Evolutionary conservation across 1,140 invertebrate genomes (phyloP).

Genomic region (Heterodera carotae): DNA sequence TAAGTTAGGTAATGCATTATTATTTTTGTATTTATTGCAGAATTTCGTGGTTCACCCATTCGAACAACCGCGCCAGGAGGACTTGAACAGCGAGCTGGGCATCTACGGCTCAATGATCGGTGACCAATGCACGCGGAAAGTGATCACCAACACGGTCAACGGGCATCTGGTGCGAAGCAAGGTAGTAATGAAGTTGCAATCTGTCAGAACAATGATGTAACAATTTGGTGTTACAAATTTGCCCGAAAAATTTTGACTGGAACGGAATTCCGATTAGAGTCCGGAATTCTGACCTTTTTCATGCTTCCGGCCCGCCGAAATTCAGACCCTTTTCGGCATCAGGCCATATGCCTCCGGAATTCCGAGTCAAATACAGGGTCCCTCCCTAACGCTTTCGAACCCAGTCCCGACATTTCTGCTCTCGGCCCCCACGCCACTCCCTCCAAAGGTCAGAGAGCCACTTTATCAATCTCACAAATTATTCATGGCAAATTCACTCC

Average conservation of each 20-base stretch:
- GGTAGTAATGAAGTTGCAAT: background rate
- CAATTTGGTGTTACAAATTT: background rate
- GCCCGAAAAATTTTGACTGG: too few species aligned
- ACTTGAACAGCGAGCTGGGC: constrained; percentile 85
- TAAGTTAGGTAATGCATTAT: too few species aligned
- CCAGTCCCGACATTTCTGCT: too few species aligned
- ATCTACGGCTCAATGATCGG: constrained; percentile 78
- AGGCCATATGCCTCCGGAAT: too few species aligned
- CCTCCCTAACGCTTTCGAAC: too few species aligned
- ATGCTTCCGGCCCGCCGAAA: too few species aligned
- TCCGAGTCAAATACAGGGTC: too few species aligned
- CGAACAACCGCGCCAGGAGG: constrained; percentile 68
- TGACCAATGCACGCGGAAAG: constrained; percentile 75
- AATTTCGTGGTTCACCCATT: constrained; percentile 81
- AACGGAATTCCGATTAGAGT: background rate
- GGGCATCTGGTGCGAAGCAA: constrained; percentile 24
- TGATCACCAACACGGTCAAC: constrained; percentile 18
- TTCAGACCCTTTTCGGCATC: too few species aligned
- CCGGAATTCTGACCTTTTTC: background rate
- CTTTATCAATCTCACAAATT: too few species aligned
- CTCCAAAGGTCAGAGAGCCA: too few species aligned
- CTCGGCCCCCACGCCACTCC: too few species aligned
- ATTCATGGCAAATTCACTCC: too few species aligned
- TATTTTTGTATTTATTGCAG: constrained; percentile 56
- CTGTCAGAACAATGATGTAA: background rate